These are phyloP conservation scores for Noctilio leporinus DNA, from an alignment of 2,113 vertebrate species.

Conservation along the genomic window DNA sequence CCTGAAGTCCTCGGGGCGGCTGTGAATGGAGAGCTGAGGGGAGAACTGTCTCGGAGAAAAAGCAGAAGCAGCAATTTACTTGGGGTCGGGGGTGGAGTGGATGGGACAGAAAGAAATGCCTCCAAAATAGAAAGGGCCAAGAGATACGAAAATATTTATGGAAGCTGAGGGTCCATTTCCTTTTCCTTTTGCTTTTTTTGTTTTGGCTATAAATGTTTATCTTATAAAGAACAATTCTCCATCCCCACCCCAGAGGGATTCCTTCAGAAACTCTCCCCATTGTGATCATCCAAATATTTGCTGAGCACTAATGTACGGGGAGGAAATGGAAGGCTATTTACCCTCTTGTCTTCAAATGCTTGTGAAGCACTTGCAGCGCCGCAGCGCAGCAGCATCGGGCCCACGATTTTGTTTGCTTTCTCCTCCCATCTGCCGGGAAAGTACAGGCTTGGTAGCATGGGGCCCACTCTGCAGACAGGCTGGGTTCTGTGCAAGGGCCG, in stretches of 20 bases:
- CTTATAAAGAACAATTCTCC: conserved; percentile 8
- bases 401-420: neutral
- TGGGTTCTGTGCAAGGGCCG: neutral
- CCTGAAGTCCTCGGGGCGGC: neutral
- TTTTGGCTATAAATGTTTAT: conserved; percentile 43
- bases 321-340: neutral
- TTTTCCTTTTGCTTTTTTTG: conserved; percentile 21
- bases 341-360: neutral
- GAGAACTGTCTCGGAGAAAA: neutral
- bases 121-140: neutral
- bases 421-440: neutral
- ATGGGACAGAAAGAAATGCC: neutral
- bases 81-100: neutral
- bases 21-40: neutral
- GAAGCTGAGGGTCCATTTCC: neutral
- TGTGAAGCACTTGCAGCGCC: neutral
- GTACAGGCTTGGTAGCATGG: neutral
- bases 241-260: neutral
- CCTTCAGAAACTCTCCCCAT: conserved; percentile 12
- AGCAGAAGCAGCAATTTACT: neutral
- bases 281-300: neutral
- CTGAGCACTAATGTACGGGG: conserved; percentile 5
- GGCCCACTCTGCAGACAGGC: neutral
- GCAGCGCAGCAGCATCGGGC: neutral
- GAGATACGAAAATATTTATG: neutral